phyloP scores from a whole-genome alignment of 2,113 vertebrate species.

The Hippocampus abdominalis region DNA sequence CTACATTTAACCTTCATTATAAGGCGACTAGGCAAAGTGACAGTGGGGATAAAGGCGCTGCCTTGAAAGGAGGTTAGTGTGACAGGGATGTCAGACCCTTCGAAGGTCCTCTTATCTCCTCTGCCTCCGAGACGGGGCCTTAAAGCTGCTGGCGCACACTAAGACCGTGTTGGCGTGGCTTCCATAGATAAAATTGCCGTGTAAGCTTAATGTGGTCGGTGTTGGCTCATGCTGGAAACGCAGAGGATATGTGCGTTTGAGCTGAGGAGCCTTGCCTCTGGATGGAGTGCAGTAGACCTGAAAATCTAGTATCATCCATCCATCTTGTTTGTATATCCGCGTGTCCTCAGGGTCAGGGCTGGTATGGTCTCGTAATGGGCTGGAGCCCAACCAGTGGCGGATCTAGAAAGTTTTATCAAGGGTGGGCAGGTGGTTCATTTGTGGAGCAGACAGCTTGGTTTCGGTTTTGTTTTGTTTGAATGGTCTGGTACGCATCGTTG shows the following conservation, averaged over 20 bases:
- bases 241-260: not conserved
- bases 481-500: no score
- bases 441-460: no score
- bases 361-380: no score
- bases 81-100: conserved; percentile 36
- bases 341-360: no score
- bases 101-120: not conserved
- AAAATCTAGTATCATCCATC: not conserved
- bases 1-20: not conserved
- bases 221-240: not conserved
- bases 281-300: not conserved
- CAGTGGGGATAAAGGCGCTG: conserved; percentile 15
- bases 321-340: no score
- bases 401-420: no score
- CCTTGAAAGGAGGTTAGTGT: conserved; percentile 46
- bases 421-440: no score
- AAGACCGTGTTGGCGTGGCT: conserved; percentile 3
- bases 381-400: no score
- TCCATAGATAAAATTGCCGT: conserved; percentile 11
- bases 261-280: not conserved
- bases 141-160: not conserved
- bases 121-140: not conserved
- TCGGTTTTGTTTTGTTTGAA: no score
- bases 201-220: not conserved
- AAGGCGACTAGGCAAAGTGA: conserved; percentile 14